Base-by-base conservation (phyloP, 2,113 vertebrate genomes). In the Forbesichthys papilliferus region DNA sequence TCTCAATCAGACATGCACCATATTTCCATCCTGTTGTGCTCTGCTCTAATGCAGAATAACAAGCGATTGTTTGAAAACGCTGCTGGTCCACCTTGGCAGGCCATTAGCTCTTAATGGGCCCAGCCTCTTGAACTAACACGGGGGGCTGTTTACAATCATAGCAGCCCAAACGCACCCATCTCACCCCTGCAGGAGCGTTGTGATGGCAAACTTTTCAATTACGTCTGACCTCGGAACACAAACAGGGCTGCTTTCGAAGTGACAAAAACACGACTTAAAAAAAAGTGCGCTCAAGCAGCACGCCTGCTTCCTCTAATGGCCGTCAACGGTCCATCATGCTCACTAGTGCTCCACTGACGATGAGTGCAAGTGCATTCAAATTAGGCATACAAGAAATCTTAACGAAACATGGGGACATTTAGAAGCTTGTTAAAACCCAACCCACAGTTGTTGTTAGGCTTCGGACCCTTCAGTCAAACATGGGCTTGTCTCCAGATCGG, bases 201-300 rank as follows among this genome's bases (percentile, higher is more conserved):
- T 33, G 3, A 33, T 77, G 66, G 68, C 74, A 42, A 74, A 75
- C 78, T 78, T 84, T 83, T 80, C 82, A 77, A 85, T 85, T 87
- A 87, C 66, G 53, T 64, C 64, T 83, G 80, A 87, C 85, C 85
- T 83, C 83, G 80, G 64, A 78, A 49, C 13, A 69, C 46, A 51
- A 61, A 59, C 3, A 46, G n/a, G 47, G 57, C 59, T 46, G 63
- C 66, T 51, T 51, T 51, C 4, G 10, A 51, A 53, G 54, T 36
- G 42, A n/a, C 36, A 34, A 14, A 54, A 54, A 54, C 13, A 54
- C n/a, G 52, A 54, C n/a, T 7, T 16, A 3, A 16, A 54, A 54
- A 54, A 42, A 42, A 42, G 7, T 42, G 36, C 36, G 36, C 36
- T 7, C 4, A 42, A 42, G 36, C 20, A 20, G 20, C 20, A 20